phyloP scores from a whole-genome alignment of 2,888 invertebrate species.

The Rhagonycha lutea region DNA sequence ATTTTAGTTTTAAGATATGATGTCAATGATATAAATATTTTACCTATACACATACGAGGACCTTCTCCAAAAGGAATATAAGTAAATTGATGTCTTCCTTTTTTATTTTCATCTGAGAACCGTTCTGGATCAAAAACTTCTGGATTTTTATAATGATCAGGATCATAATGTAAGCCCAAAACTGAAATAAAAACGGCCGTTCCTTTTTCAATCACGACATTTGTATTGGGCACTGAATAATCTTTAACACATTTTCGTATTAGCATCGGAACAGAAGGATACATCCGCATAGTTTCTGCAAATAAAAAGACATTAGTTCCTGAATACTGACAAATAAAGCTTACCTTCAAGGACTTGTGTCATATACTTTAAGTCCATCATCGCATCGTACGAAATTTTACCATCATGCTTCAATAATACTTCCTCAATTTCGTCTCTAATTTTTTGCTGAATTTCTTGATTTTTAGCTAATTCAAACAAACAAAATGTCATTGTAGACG shows the following conservation, averaged over 20 bases:
- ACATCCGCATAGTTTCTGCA: constrained; percentile 7
- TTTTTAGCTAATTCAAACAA: constrained; percentile 58
- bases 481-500: constrained; percentile 52
- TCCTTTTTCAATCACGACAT: constrained; percentile 45
- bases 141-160: not conserved
- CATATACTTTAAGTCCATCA: constrained; percentile 57
- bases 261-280: constrained; percentile 35
- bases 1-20: not conserved
- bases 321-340: not conserved
- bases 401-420: constrained; percentile 50
- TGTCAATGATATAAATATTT: not conserved
- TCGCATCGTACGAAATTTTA: constrained; percentile 54
- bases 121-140: constrained; percentile 13
- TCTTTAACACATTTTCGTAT: constrained; percentile 34
- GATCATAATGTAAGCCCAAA: constrained; percentile 7
- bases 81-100: not conserved
- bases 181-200: constrained; percentile 37
- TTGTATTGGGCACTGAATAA: constrained; percentile 43
- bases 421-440: constrained; percentile 52
- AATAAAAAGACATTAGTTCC: not conserved
- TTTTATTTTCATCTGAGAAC: not conserved
- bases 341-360: constrained; percentile 54
- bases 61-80: constrained; percentile 46
- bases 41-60: constrained; percentile 45
- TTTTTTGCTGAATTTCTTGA: constrained; percentile 52